Percentiles rank a stretch among this genome's conserved stretches.
phyloP scores from a whole-genome alignment of 2,888 invertebrate genomes.

The Autographa pulchrina region DNA sequence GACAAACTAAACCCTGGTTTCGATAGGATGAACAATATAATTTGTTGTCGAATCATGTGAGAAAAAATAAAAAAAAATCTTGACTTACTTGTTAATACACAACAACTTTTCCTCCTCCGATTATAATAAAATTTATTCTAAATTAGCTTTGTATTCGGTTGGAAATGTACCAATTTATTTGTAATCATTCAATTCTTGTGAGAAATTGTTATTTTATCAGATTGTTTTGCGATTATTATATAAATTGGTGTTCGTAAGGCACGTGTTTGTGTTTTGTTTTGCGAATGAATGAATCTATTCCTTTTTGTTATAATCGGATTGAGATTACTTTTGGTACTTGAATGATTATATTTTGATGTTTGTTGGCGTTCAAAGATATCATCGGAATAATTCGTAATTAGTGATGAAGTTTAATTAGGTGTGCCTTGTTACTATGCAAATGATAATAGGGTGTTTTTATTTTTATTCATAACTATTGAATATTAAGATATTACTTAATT shows the following conservation, averaged over 20 bases:
- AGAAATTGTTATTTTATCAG: slow-evolving; percentile 41
- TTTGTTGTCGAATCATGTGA: no score
- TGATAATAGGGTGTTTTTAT: background rate
- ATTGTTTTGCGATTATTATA: slow-evolving; percentile 42
- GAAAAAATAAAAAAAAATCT: no score
- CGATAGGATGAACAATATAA: no score
- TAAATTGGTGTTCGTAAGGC: slow-evolving; percentile 3
- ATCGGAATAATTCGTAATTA: slow-evolving; percentile 1
- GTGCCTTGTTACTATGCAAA: background rate
- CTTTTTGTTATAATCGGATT: background rate
- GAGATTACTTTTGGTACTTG: background rate
- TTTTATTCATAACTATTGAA: no score
- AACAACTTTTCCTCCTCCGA: background rate
- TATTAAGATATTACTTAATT: no score
- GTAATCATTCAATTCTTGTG: slow-evolving; percentile 43
- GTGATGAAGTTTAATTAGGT: background rate
- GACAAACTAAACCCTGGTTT: background rate
- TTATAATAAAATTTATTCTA: background rate
- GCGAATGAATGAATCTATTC: background rate
- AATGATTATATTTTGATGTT: background rate
- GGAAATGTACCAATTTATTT: slow-evolving; percentile 50
- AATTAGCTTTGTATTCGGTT: slow-evolving; percentile 13
- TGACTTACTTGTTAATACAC: no score
- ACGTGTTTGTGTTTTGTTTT: background rate
- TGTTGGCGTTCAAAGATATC: background rate